Evolutionary conservation across 2,113 vertebrate genomes (phyloP).

Genomic region (Varanus salvator): DNA sequence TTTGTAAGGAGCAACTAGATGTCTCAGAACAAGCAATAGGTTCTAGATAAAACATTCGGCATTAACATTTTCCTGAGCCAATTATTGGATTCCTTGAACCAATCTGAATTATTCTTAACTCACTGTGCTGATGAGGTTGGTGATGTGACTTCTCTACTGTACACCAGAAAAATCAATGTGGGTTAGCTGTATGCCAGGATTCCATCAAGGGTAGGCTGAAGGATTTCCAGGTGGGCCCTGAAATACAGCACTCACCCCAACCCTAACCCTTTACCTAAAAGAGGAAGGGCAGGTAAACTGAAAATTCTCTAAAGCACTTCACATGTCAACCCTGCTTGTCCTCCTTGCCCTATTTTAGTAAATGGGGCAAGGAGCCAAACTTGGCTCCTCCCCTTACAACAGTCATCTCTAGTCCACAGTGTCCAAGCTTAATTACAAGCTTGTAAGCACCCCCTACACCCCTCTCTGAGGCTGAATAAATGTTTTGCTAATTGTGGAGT

Average conservation of each 20-base stretch:
- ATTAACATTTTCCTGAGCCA: neutral
- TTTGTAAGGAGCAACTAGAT: neutral
- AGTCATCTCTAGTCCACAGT: neutral
- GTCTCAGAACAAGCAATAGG: neutral
- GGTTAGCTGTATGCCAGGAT: neutral
- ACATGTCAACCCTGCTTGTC: neutral
- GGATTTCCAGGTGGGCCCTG: neutral
- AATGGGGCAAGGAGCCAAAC: too few species aligned
- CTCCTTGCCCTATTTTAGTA: neutral
- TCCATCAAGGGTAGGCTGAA: neutral
- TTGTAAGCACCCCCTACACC: neutral
- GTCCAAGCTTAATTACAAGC: neutral
- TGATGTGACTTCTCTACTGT: neutral
- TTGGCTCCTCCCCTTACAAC: neutral
- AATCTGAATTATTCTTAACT: neutral
- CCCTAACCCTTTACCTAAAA: neutral
- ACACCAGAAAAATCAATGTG: neutral
- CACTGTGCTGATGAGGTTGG: too few species aligned
- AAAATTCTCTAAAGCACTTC: neutral
- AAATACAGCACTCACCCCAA: too few species aligned
- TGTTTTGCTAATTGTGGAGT: too few species aligned
- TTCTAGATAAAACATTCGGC: neutral
- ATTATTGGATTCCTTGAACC: neutral
- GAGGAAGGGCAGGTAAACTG: neutral
- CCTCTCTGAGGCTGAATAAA: too few species aligned